A percentile compares a stretch with the other conserved stretches of the same genome.
Conservation (phyloP, 2,797 vertebrate species). For the Muscicapa comitata region DNA sequence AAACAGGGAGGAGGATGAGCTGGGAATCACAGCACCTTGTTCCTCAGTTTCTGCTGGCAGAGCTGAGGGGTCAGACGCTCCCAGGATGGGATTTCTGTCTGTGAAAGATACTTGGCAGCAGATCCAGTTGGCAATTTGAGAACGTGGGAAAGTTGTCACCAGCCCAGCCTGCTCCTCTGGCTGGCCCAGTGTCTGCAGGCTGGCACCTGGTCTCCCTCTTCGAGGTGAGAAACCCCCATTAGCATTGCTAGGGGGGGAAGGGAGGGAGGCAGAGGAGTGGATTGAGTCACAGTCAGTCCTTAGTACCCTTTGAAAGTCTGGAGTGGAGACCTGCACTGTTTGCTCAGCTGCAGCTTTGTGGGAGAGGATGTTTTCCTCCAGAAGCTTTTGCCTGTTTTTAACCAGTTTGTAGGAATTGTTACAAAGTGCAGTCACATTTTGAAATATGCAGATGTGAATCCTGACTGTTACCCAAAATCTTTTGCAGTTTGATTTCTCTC, state of each 20-base stretch:
- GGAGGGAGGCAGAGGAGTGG: background rate
- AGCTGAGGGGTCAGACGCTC: background rate
- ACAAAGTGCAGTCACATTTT: background rate
- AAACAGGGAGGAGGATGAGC: background rate
- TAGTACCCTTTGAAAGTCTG: background rate
- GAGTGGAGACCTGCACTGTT: background rate
- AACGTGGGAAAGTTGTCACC: slow-evolving; percentile 35
- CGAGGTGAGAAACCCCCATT: slow-evolving; percentile 13
- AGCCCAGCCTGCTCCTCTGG: slow-evolving; percentile 36
- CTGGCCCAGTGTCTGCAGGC: slow-evolving; percentile 10
- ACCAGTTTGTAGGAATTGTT: background rate
- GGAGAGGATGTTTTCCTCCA: background rate
- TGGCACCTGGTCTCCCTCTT: slow-evolving; percentile 5
- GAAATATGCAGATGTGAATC: background rate
- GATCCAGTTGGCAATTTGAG: slow-evolving; percentile 8
- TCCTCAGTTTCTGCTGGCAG: background rate
- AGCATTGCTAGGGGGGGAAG: background rate
- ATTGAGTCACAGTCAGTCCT: background rate
- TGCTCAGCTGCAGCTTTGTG: background rate
- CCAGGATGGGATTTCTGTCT: slow-evolving; percentile 3
- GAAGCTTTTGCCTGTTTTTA: background rate
- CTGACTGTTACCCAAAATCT: background rate
- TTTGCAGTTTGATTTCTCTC: background rate
- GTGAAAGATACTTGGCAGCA: slow-evolving; percentile 4
- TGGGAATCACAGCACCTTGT: rapidly evolving